Conservation (phyloP, 2,888 invertebrate species). For the Caenorhabditis sp. region DNA sequence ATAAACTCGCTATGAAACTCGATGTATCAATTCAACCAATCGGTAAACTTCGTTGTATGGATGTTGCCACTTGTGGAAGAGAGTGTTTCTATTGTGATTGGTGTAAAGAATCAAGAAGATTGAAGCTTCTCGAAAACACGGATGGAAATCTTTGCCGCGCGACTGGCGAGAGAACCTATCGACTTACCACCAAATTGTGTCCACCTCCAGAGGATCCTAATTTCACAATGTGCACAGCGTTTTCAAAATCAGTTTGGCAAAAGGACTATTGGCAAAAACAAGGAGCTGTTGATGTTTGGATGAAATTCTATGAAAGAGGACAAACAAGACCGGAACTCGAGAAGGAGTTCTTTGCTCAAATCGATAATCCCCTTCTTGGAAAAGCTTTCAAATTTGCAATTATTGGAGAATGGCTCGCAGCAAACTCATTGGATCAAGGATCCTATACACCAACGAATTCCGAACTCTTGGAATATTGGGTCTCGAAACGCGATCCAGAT, state of each 20-base stretch:
- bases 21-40: conserved; percentile 70
- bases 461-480: conserved; percentile 70
- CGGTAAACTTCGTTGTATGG: conserved; percentile 70
- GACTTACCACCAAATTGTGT: conserved; percentile 60
- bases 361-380: conserved; percentile 69
- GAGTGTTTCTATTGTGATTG: conserved; percentile 70
- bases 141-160: conserved; percentile 69
- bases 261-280: conserved; percentile 71
- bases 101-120: conserved; percentile 65
- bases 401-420: conserved; percentile 70
- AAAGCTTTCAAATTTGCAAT: conserved; percentile 70
- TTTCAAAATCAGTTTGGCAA: conserved; percentile 71
- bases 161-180: conserved; percentile 67
- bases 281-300: conserved; percentile 70
- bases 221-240: conserved; percentile 70
- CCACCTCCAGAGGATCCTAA: conserved; percentile 70
- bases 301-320: conserved; percentile 70
- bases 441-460: conserved; percentile 70
- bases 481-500: conserved; percentile 69
- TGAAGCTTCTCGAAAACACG: conserved; percentile 68
- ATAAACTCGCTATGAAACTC: conserved; percentile 68
- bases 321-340: conserved; percentile 63
- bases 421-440: conserved; percentile 69
- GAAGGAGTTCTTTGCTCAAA: conserved; percentile 68
- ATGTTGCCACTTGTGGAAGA: conserved; percentile 69